Percentiles rank a stretch among this genome's conserved stretches.
Conservation (phyloP, 1,140 invertebrate species). For the Neodiprion lecontei region DNA sequence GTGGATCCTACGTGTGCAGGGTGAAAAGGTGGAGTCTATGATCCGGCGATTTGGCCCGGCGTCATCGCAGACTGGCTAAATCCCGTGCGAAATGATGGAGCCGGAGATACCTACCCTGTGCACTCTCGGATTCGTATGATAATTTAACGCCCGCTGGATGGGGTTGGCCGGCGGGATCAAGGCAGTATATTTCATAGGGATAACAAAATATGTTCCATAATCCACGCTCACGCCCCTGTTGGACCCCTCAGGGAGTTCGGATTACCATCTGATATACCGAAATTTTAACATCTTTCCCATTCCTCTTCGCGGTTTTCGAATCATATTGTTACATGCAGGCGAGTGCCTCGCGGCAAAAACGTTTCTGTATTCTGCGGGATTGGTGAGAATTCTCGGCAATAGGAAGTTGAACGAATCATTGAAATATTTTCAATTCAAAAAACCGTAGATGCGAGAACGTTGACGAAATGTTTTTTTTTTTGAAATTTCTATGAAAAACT, state of each 20-base stretch:
- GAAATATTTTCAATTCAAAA: no score
- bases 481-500: no score
- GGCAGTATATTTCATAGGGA: slow-evolving; percentile 42
- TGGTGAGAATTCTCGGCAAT: no score
- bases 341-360: no score
- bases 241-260: slow-evolving; percentile 40
- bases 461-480: no score
- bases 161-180: slow-evolving; percentile 36
- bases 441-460: no score
- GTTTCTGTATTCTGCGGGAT: no score
- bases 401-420: no score
- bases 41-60: not conserved
- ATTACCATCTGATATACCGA: slow-evolving; percentile 58
- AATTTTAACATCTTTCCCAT: slow-evolving; percentile 44
- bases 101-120: slow-evolving; percentile 52
- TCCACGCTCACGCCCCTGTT: slow-evolving; percentile 47
- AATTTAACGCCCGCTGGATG: slow-evolving; percentile 45
- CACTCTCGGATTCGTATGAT: slow-evolving; percentile 44
- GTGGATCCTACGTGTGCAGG: no score
- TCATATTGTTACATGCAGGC: no score
- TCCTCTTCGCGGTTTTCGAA: not conserved
- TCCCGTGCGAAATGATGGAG: slow-evolving; percentile 60
- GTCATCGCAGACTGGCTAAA: slow-evolving; percentile 40
- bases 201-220: slow-evolving; percentile 60
- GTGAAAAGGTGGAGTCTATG: not conserved